Percentiles rank a stretch among this genome's conserved stretches.
Evolutionary conservation across 2,797 vertebrate genomes (phyloP).

Genomic region (Lacerta agilis): DNA sequence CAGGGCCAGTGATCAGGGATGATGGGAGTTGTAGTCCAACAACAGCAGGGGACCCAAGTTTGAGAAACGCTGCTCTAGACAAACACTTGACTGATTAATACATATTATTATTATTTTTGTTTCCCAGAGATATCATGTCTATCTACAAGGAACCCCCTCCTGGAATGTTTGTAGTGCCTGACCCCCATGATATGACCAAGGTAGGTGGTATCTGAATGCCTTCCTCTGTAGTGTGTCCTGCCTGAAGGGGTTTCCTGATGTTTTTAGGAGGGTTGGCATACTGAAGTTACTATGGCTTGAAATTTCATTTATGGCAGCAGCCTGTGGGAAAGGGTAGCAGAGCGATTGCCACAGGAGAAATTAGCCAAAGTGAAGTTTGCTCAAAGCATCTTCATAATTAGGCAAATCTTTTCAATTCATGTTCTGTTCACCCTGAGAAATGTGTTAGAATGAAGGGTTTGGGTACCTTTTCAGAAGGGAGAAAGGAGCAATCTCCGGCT

Average conservation of each 20-base stretch:
- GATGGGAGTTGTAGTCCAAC: no score
- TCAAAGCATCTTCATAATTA: not conserved
- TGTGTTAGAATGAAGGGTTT: not conserved
- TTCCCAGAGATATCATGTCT: conserved; percentile 95
- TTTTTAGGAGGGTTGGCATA: not conserved
- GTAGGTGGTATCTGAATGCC: conserved; percentile 73
- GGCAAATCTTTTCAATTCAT: not conserved
- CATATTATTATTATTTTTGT: conserved; percentile 31
- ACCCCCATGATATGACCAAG: conserved; percentile 99
- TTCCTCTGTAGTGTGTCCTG: not conserved
- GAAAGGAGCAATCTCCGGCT: no score
- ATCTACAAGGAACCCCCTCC: conserved; percentile 99
- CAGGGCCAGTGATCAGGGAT: no score
- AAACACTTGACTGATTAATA: conserved; percentile 3
- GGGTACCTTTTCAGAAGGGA: not conserved
- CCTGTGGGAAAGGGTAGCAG: not conserved
- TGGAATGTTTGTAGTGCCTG: conserved; percentile 99
- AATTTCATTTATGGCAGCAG: not conserved
- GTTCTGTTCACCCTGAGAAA: not conserved
- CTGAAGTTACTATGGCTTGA: not conserved
- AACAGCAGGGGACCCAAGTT: no score
- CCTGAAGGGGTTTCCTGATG: accelerated
- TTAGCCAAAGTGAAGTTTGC: not conserved
- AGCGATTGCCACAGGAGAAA: not conserved
- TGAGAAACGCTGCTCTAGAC: not conserved